Percentiles rank a stretch among this genome's conserved stretches.
Conservation (phyloP, 2,888 invertebrate species). For the Hirtodrosophila alboralis region DNA sequence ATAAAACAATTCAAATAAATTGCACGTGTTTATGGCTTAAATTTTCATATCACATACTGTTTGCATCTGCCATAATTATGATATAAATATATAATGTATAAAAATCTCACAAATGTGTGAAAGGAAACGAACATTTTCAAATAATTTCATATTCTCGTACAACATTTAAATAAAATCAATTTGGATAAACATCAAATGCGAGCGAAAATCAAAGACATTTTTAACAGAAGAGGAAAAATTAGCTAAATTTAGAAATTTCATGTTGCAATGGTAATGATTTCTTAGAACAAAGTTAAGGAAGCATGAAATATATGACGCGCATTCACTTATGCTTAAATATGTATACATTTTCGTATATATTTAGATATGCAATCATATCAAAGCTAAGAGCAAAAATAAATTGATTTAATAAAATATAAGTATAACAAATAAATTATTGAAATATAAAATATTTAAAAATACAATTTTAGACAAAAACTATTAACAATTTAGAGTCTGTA, state of each 20-base stretch:
- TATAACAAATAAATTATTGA: no score
- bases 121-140: constrained; percentile 5
- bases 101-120: constrained; percentile 6
- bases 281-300: neutral
- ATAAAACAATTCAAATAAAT: neutral
- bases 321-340: no score
- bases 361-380: constrained; percentile 1
- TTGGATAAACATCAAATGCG: constrained; percentile 51
- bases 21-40: no score
- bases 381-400: no score
- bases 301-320: neutral
- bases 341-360: no score
- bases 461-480: no score
- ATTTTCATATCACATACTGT: no score
- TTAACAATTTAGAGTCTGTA: no score
- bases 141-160: constrained; percentile 18
- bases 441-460: no score
- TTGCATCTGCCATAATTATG: neutral
- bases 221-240: constrained; percentile 26
- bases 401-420: no score
- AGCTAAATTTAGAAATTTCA: constrained; percentile 35
- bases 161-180: constrained; percentile 47
- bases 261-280: constrained; percentile 6
- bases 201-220: constrained; percentile 49
- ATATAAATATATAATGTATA: neutral